Percentiles rank a stretch among this genome's conserved stretches.
Conservation (phyloP, 1,140 invertebrate species). For the Cephus cinctus region DNA sequence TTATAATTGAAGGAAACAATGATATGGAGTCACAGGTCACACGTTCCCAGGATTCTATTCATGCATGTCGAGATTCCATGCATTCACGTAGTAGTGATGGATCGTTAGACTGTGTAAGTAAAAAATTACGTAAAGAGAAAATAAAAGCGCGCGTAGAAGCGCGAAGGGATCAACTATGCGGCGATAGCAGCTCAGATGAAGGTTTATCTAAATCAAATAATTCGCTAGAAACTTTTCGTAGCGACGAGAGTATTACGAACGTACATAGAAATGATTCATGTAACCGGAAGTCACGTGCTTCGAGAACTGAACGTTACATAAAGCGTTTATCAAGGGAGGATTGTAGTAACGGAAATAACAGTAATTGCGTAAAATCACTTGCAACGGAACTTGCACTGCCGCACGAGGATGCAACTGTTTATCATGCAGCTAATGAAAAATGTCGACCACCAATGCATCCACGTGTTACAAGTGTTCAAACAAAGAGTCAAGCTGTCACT, state of each 20-base stretch:
- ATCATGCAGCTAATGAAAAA: no score
- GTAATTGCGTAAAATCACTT: slow-evolving; percentile 28
- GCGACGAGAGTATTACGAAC: slow-evolving; percentile 64
- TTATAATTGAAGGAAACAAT: slow-evolving; percentile 18
- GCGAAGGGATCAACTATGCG: slow-evolving; percentile 60
- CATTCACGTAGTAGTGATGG: slow-evolving; percentile 49
- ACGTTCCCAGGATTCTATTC: slow-evolving; percentile 4
- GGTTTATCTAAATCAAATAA: slow-evolving; percentile 64
- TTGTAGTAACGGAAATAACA: slow-evolving; percentile 33
- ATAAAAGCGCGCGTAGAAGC: slow-evolving; percentile 67
- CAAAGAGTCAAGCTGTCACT: no score
- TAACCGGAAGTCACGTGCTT: slow-evolving; percentile 61
- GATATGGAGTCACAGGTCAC: slow-evolving; percentile 9
- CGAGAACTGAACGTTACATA: slow-evolving; percentile 76
- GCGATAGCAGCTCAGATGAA: slow-evolving; percentile 73
- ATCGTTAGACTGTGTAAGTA: slow-evolving; percentile 55
- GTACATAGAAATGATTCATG: slow-evolving; percentile 58
- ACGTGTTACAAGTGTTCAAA: no score
- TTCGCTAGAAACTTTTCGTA: slow-evolving; percentile 65
- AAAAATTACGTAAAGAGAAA: slow-evolving; percentile 59
- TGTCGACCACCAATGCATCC: no score
- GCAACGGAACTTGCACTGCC: no score
- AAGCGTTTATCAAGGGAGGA: slow-evolving; percentile 72
- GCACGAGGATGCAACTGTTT: no score
- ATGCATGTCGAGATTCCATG: not conserved